These are phyloP conservation scores for Presbytis comata DNA, from an alignment of 2,797 vertebrate species.

Conservation along the genomic window DNA sequence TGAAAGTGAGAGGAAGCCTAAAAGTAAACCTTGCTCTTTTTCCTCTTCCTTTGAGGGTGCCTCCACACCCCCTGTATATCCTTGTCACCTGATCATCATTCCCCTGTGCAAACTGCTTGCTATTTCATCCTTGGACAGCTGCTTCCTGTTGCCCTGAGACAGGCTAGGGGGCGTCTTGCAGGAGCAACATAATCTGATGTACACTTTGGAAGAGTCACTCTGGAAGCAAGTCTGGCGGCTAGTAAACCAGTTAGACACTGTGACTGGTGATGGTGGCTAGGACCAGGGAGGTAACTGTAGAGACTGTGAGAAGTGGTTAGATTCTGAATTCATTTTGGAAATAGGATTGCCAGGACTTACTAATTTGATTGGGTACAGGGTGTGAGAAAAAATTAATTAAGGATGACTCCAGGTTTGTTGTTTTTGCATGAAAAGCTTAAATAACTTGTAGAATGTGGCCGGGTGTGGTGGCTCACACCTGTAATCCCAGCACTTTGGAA, in stretches of 20 bases:
- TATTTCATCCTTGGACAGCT: background rate
- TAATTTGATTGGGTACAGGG: background rate
- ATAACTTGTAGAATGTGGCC: background rate
- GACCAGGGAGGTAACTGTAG: background rate
- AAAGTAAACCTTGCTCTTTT: background rate
- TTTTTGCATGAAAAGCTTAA: background rate
- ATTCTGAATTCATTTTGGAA: conserved; percentile 31
- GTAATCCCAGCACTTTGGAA: too few relatives aligned
- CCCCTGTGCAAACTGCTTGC: background rate
- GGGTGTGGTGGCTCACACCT: too few relatives aligned
- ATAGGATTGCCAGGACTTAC: background rate
- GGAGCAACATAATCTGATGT: background rate
- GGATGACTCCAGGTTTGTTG: background rate
- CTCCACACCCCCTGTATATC: background rate
- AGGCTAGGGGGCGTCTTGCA: background rate
- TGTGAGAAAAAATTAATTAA: conserved; percentile 21
- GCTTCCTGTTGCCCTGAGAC: conserved; percentile 28
- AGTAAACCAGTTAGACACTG: conserved; percentile 6
- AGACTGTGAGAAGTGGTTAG: background rate
- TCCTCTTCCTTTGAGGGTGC: background rate
- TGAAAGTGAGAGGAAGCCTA: background rate
- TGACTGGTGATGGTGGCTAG: background rate
- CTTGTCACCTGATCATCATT: background rate
- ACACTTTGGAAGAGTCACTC: background rate
- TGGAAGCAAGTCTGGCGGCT: background rate